Conservation (phyloP, 1,140 invertebrate species). For the Pseudomyrmex pallidus region DNA sequence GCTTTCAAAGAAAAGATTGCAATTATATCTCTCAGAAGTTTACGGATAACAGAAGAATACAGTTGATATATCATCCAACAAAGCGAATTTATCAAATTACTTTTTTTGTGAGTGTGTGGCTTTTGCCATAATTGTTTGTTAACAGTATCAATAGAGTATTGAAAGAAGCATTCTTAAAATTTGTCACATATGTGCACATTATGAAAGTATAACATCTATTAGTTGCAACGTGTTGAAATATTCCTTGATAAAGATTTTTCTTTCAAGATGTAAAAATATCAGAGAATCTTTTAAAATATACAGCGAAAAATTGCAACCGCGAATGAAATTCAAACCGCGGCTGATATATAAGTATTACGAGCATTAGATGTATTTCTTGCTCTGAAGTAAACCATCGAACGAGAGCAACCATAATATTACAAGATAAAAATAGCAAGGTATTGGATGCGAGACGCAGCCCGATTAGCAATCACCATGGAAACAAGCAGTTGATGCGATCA, state of each 20-base stretch:
- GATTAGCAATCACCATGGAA: constrained; percentile 88
- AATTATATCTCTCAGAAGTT: constrained; percentile 23
- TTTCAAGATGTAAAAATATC: background rate
- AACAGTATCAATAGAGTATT: too few species aligned
- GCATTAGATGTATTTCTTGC: background rate
- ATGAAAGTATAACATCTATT: background rate
- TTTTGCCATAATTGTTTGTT: too few species aligned
- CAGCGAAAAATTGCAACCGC: background rate
- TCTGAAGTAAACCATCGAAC: too few species aligned
- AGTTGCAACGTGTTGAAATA: background rate
- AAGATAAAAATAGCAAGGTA: constrained; percentile 65
- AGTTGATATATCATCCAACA: constrained; percentile 18
- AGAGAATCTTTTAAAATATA: background rate
- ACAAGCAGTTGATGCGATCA: constrained; percentile 87
- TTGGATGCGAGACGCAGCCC: constrained; percentile 82
- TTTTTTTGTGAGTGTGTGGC: too few species aligned
- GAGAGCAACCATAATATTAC: background rate
- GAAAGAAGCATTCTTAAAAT: background rate
- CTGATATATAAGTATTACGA: background rate
- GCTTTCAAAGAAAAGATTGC: background rate
- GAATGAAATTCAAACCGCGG: too few species aligned
- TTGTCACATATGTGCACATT: constrained; percentile 27
- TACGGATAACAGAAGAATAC: constrained; percentile 13
- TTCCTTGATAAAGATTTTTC: background rate
- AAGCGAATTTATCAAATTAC: too few species aligned